Percentiles rank a stretch among this genome's conserved stretches.
Conservation (phyloP, 1,140 invertebrate species). For the Intoshia linei region DNA sequence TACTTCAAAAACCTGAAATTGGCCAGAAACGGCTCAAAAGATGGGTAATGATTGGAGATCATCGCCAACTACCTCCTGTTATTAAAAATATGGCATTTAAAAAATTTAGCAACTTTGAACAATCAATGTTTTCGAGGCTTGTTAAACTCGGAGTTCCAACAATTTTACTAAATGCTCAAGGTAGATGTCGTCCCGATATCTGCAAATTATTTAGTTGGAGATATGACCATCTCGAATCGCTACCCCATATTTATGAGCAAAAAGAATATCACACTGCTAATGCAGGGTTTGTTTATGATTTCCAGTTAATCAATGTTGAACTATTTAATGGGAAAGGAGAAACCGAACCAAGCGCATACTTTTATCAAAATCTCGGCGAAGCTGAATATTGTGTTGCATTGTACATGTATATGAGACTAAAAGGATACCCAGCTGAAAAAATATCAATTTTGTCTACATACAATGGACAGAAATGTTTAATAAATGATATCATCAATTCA, state of each 20-base stretch:
- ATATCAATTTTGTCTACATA: conserved; percentile 97
- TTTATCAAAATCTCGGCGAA: conserved; percentile 92
- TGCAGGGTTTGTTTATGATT: conserved; percentile 60
- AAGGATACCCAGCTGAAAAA: conserved; percentile 79
- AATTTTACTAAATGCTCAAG: conserved; percentile 79
- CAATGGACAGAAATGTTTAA: conserved; percentile 89
- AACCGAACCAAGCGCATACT: conserved; percentile 81
- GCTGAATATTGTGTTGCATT: conserved; percentile 86
- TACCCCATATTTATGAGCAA: conserved; percentile 44
- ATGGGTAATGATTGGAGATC: conserved; percentile 99
- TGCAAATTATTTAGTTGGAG: conserved; percentile 84
- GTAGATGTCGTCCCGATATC: conserved; percentile 57
- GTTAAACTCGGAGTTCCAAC: conserved; percentile 77
- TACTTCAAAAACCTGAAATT: conserved; percentile 64
- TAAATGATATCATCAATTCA: conserved; percentile 67
- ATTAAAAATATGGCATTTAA: conserved; percentile 99
- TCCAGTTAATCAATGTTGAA: conserved; percentile 74
- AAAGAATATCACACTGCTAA: conserved; percentile 58
- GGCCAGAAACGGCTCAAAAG: conserved; percentile 71
- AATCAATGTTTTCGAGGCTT: conserved; percentile 75
- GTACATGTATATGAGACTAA: conserved; percentile 88
- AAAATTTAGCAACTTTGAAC: conserved; percentile 98
- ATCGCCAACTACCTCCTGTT: conserved; percentile 87
- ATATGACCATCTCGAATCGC: conserved; percentile 66
- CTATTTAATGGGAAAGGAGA: conserved; percentile 87